Base-by-base conservation (phyloP, 2,888 invertebrate genomes). In the Shargacucullia verbasci region DNA sequence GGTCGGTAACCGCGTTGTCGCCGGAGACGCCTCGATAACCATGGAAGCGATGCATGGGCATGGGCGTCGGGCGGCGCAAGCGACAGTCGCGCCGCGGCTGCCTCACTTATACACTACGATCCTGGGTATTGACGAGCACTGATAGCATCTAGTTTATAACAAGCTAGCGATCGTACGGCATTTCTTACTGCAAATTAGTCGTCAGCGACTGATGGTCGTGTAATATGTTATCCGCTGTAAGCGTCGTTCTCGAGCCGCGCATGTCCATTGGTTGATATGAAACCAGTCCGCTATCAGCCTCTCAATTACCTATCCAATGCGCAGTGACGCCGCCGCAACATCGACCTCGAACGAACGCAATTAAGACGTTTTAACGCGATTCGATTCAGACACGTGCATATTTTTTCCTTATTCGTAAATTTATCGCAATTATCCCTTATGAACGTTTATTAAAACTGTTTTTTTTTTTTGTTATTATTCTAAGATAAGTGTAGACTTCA, bases 291-390 rank as follows among this genome's bases (percentile, higher is more conserved):
- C 82, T 86, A 86, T 82, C 84, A 81, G 79, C 70, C 75, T 82
- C 83, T 85, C 84, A 79, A 84, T 88, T 87, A 81, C 80, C 82
- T 76, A 81, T 82, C 83, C 75, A 73, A 68, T 70, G 70, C 73
- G 69, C 75, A 68, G 76, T 78, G 81, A 79, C 76, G 75, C 70
- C 74, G 79, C 73, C 66, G 69, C 78, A 70, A 56, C 79, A 67
- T 59, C 84, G 88, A 84, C 91, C 91, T 90, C 90, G 85, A 86
- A 83, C 78, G 73, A 76, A 79, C 80, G 90, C 88, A 92, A 91
- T 92, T 92, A 92, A 91, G 88, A 89, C 85, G 87, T 89, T 91
- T 91, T 88, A 90, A 85, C 86, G 83, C 91, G 85, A 92, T 91
- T 92, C 89, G 90, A 90, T 85, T 85, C 91, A 91, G 87, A 89